Conservation (phyloP, 1,140 invertebrate species). For the Lordiphosa collinella region DNA sequence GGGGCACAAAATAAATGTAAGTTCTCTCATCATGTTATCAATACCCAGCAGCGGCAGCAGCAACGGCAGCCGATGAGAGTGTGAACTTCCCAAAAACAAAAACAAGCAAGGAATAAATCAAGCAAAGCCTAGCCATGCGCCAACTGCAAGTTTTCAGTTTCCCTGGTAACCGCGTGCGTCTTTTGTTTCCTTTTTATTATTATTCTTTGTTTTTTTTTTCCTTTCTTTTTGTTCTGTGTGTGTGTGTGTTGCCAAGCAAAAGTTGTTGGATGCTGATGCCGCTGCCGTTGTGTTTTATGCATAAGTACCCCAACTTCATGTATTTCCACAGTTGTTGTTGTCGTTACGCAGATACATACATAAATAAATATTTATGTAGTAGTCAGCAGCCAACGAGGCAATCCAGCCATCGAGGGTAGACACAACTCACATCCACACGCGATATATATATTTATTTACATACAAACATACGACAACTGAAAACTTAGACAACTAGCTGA, state of each 20-base stretch:
- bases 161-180: constrained; percentile 37
- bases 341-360: constrained; percentile 41
- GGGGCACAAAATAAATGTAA: constrained; percentile 11
- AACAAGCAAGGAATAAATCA: background rate
- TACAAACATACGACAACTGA: no score
- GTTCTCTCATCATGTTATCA: constrained; percentile 19
- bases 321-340: constrained; percentile 13
- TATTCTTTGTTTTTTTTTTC: constrained; percentile 9
- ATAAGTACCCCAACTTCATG: constrained; percentile 18
- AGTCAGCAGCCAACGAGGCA: constrained; percentile 12
- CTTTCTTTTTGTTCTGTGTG: constrained; percentile 14
- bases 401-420: constrained; percentile 14
- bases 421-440: constrained; percentile 8
- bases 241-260: constrained; percentile 33
- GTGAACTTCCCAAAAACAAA: constrained; percentile 33
- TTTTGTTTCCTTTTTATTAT: constrained; percentile 30
- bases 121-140: constrained; percentile 9
- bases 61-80: constrained; percentile 19
- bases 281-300: constrained; percentile 32
- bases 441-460: background rate
- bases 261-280: constrained; percentile 34
- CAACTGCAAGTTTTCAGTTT: constrained; percentile 41
- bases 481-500: constrained; percentile 10
- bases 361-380: constrained; percentile 39
- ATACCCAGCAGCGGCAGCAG: background rate